These are phyloP conservation scores for Apamea monoglypha DNA, from an alignment of 2,888 invertebrate genomes.

Conservation along the genomic window DNA sequence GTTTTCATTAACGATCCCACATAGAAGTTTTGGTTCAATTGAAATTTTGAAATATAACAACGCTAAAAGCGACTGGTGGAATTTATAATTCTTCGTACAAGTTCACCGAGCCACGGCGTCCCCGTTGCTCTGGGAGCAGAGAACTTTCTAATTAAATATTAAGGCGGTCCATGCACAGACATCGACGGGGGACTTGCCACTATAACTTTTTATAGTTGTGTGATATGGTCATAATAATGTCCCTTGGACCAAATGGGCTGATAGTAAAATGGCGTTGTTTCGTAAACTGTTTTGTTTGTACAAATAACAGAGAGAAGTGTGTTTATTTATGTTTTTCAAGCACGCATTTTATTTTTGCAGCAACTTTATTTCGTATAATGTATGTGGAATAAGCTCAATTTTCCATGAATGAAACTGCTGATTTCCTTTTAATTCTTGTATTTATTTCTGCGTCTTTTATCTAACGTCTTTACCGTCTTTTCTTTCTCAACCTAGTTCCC, in stretches of 20 bases:
- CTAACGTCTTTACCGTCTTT: too few species aligned
- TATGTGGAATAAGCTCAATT: too few species aligned
- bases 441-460: too few species aligned
- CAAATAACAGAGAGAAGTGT: background rate
- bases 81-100: constrained; percentile 81
- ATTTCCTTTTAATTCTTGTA: too few species aligned
- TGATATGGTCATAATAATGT: constrained; percentile 62
- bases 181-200: constrained; percentile 70
- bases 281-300: constrained; percentile 39
- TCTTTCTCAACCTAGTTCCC: too few species aligned
- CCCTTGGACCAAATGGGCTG: constrained; percentile 62
- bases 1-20: constrained; percentile 57
- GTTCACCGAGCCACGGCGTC: constrained; percentile 74
- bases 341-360: background rate
- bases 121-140: constrained; percentile 69
- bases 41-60: constrained; percentile 78
- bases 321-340: constrained; percentile 11
- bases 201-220: constrained; percentile 68
- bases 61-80: constrained; percentile 75
- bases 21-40: constrained; percentile 66
- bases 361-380: background rate
- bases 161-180: constrained; percentile 76
- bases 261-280: constrained; percentile 51
- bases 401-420: too few species aligned
- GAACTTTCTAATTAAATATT: constrained; percentile 87